Base-by-base conservation (phyloP, 1,140 invertebrate species). In the Cepaea nemoralis region DNA sequence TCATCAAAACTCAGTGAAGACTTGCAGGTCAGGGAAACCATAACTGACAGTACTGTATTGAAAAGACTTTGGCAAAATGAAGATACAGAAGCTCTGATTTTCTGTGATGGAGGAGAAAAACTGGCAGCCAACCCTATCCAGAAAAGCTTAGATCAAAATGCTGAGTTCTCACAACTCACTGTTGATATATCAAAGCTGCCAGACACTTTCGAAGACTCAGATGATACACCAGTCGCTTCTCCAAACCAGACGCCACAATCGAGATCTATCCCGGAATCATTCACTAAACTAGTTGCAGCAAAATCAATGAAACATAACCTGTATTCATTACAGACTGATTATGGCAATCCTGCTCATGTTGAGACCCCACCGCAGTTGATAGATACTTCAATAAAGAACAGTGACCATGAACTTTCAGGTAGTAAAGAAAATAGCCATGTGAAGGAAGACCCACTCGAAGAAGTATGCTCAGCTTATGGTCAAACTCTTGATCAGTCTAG, bases 171-270 rank as follows among this genome's bases (percentile, higher is more conserved):
- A n/a, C 22, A 39, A n/a, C 69, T 40, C 8, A 40, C 69, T 1
- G 12, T 40, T 24, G n/a, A 70, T 70, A 40, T 39, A 2, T 70
- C 69, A 14, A 31, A 40, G 69, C n/a, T 37, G 3, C 27, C 59
- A 0, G 76, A 67, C 22, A 6, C 67, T 3, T 2, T 16, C 14
- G 77, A 48, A 35, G 77, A 79, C 31, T 79, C 77, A 22, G 77
- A 79, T 63, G 33, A n/a, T 6, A 79, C 77, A 16, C 77, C 77
- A 45, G 40, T 79, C 2, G n/a, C 77, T 10, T 79, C 77, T 33
- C 77, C 77, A 40, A 48, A 79, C 42, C 12, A 45, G 42, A 69
- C 42, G 33, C 35, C 77, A 39, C 35, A 16, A 39, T 24, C 50
- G 37, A 3, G 12, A 16, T n/a, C 75, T 22, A 31, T 35, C 2